Percentiles rank a stretch among this genome's conserved stretches.
Conservation (phyloP, 1,140 invertebrate species). For the Brachionus plicatilis region DNA sequence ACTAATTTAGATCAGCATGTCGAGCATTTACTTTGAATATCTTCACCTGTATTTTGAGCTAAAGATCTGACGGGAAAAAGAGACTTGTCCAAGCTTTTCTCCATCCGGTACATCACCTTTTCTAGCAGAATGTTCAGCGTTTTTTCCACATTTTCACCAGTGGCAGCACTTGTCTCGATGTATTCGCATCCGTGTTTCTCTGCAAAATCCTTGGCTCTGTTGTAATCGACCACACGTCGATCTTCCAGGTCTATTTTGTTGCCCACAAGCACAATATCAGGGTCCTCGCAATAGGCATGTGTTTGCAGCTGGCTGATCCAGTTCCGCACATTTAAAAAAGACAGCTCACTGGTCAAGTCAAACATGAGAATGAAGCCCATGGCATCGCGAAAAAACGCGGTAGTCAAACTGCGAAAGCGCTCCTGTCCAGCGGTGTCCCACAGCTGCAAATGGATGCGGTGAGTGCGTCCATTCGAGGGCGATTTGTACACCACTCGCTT, state of each 20-base stretch:
- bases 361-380: slow-evolving; percentile 95
- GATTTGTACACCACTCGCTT: slow-evolving; percentile 59
- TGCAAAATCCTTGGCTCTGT: slow-evolving; percentile 72
- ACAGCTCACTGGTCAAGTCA: slow-evolving; percentile 89
- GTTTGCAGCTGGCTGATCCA: slow-evolving; percentile 89
- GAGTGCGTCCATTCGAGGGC: background rate
- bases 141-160: slow-evolving; percentile 76
- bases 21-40: slow-evolving; percentile 49
- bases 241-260: slow-evolving; percentile 85
- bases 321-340: slow-evolving; percentile 86
- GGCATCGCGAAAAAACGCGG: slow-evolving; percentile 93
- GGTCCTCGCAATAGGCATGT: slow-evolving; percentile 86
- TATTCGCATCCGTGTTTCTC: slow-evolving; percentile 77
- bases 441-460: slow-evolving; percentile 39
- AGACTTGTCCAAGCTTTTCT: slow-evolving; percentile 49
- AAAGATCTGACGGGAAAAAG: slow-evolving; percentile 40
- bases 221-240: slow-evolving; percentile 70
- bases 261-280: slow-evolving; percentile 90
- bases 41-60: slow-evolving; percentile 51
- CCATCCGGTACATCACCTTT: slow-evolving; percentile 76
- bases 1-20: background rate
- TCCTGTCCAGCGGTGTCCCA: slow-evolving; percentile 41
- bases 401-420: slow-evolving; percentile 84
- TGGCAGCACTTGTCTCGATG: slow-evolving; percentile 84
- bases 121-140: slow-evolving; percentile 78